Evolutionary conservation across 2,797 vertebrate genomes (phyloP).

Genomic region (Typhlichthys subterraneus): DNA sequence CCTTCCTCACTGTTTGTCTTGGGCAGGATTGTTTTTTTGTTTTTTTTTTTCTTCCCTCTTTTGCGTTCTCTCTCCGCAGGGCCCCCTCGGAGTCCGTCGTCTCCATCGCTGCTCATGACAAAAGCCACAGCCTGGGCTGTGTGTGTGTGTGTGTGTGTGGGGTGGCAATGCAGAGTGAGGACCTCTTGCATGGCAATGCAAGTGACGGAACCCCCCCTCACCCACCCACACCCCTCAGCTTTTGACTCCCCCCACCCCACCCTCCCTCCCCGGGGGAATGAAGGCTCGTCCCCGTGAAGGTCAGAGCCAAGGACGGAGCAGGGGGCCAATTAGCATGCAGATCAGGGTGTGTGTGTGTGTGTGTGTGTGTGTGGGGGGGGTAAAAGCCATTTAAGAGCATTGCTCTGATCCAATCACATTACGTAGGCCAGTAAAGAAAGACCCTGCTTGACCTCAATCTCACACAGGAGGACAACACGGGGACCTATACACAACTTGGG

Average conservation of each 20-base stretch:
- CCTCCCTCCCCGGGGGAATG: conserved; percentile 16
- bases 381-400: conserved; percentile 91
- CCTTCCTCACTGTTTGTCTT: conserved; percentile 30
- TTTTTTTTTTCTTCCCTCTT: conserved; percentile 47
- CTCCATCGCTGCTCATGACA: conserved; percentile 41
- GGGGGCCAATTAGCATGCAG: conserved; percentile 93
- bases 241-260: background rate
- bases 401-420: conserved; percentile 96
- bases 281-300: conserved; percentile 63
- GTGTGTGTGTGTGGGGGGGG: background rate
- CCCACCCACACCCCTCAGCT: background rate
- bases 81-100: conserved; percentile 9
- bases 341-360: conserved; percentile 81
- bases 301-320: conserved; percentile 86
- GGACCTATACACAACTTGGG: too few relatives aligned
- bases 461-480: conserved; percentile 64
- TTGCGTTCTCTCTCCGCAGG: background rate
- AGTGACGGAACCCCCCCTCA: background rate
- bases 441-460: conserved; percentile 89
- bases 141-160: conserved; percentile 7
- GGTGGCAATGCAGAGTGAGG: conserved; percentile 68
- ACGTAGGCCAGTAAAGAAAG: conserved; percentile 89
- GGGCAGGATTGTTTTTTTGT: conserved; percentile 2
- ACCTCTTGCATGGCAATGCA: conserved; percentile 32
- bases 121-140: conserved; percentile 15